Conservation (phyloP, 1,140 invertebrate species). For the Drosophila bipectinata region DNA sequence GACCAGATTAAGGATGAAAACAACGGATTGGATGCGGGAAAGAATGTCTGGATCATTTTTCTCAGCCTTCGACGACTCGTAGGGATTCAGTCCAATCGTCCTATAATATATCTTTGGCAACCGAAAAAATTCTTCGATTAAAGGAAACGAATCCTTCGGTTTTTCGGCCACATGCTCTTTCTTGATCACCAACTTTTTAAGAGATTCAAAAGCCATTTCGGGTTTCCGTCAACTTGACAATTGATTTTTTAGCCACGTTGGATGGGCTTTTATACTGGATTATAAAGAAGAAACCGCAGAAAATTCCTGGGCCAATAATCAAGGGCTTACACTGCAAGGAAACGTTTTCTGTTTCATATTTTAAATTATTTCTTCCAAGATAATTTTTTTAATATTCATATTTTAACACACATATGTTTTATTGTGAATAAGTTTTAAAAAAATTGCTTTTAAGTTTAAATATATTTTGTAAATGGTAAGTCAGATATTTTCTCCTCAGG, state of each 20-base stretch:
- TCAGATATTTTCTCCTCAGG: too few relatives aligned
- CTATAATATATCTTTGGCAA: constrained; percentile 44
- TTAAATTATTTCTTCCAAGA: too few relatives aligned
- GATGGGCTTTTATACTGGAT: constrained; percentile 20
- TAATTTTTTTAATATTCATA: too few relatives aligned
- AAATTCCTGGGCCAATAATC: background rate
- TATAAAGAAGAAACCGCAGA: background rate
- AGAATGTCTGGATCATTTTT: background rate
- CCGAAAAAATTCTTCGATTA: constrained; percentile 46
- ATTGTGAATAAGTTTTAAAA: too few relatives aligned
- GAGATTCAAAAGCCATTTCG: constrained; percentile 2
- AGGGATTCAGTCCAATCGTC: constrained; percentile 46
- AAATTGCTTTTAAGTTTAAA: too few relatives aligned
- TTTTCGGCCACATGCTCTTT: background rate
- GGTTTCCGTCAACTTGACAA: background rate
- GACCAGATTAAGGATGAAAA: constrained; percentile 38
- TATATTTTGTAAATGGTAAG: too few relatives aligned
- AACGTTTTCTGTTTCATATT: too few relatives aligned
- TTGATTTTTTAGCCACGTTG: background rate
- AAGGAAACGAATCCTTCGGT: background rate
- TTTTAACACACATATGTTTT: too few relatives aligned
- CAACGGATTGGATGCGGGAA: constrained; percentile 9
- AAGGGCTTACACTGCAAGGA: constrained; percentile 1
- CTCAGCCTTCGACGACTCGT: constrained; percentile 9
- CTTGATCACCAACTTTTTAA: background rate